phyloP scores from a whole-genome alignment of 2,888 invertebrate species.

The Agrotis puta region DNA sequence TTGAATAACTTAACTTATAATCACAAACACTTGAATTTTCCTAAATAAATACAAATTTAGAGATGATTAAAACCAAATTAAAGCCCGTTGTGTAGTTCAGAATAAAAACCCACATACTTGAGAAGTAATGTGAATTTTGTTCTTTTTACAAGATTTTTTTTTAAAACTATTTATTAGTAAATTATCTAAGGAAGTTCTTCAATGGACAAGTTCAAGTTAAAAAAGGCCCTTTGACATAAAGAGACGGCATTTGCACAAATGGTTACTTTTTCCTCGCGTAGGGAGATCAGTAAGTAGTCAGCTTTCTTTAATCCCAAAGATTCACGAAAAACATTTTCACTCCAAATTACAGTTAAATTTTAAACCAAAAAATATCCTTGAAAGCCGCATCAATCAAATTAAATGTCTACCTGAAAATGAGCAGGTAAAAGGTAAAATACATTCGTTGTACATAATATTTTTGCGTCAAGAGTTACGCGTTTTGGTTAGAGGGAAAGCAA shows the following conservation, averaged over 20 bases:
- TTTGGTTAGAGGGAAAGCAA: conserved; percentile 66
- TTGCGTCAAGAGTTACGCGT: conserved; percentile 50
- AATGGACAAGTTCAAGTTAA: conserved; percentile 6
- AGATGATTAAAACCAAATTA: neutral
- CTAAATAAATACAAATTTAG: neutral
- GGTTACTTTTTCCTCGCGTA: conserved; percentile 4
- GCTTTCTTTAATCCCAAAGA: conserved; percentile 7
- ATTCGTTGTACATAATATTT: conserved; percentile 48
- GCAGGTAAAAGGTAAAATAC: conserved; percentile 52
- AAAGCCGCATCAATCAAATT: conserved; percentile 45
- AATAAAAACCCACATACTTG: too few relatives aligned
- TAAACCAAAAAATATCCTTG: conserved; percentile 25
- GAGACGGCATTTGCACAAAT: neutral
- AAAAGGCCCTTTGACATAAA: neutral
- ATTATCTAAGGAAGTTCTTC: neutral
- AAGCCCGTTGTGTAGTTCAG: neutral
- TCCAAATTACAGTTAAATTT: conserved; percentile 30
- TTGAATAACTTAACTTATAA: too few relatives aligned
- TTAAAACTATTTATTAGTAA: too few relatives aligned
- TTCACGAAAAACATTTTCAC: conserved; percentile 3
- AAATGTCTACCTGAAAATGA: conserved; percentile 27
- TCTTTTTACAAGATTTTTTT: too few relatives aligned
- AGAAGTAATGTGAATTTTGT: too few relatives aligned
- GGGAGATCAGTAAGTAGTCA: conserved; percentile 10
- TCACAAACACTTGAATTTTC: neutral